Conservation (phyloP, 2,888 invertebrate species). For the Brachyptera putata region DNA sequence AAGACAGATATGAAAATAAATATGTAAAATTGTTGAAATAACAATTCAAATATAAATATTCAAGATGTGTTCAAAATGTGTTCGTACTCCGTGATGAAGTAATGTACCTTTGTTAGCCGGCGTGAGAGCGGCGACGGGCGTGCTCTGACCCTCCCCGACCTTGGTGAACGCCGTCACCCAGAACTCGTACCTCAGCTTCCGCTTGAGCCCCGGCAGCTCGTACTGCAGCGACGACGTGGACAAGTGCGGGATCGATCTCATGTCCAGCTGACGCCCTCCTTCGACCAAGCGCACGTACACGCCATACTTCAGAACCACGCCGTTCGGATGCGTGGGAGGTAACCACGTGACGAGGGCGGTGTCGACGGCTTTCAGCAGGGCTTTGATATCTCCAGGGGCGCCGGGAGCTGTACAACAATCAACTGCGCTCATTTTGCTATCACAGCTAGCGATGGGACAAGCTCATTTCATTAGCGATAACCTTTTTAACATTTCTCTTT, state of each 20-base stretch:
- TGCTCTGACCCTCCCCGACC: conserved; percentile 43
- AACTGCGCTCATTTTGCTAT: no score
- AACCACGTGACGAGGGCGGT: conserved; percentile 49
- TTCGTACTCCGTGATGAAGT: no score
- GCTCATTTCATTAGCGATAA: no score
- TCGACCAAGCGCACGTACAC: conserved; percentile 37
- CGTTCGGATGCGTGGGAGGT: conserved; percentile 46
- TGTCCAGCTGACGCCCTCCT: conserved; percentile 25
- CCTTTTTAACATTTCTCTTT: no score
- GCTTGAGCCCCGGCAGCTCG: conserved; percentile 51
- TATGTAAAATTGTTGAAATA: no score
- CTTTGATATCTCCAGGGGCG: conserved; percentile 48
- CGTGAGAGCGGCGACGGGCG: conserved; percentile 48
- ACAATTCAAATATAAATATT: no score
- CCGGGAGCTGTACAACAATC: conserved; percentile 44
- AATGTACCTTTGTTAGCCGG: conserved; percentile 47
- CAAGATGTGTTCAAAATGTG: no score
- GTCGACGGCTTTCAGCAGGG: conserved; percentile 43
- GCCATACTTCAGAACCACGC: conserved; percentile 45
- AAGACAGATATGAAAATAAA: no score
- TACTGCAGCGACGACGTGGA: conserved; percentile 41
- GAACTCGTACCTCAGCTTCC: conserved; percentile 53
- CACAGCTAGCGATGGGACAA: no score
- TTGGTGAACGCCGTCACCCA: conserved; percentile 44
- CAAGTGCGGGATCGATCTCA: conserved; percentile 27